Evolutionary conservation across 2,113 vertebrate genomes (phyloP).

Genomic region (Hippolais icterina): DNA sequence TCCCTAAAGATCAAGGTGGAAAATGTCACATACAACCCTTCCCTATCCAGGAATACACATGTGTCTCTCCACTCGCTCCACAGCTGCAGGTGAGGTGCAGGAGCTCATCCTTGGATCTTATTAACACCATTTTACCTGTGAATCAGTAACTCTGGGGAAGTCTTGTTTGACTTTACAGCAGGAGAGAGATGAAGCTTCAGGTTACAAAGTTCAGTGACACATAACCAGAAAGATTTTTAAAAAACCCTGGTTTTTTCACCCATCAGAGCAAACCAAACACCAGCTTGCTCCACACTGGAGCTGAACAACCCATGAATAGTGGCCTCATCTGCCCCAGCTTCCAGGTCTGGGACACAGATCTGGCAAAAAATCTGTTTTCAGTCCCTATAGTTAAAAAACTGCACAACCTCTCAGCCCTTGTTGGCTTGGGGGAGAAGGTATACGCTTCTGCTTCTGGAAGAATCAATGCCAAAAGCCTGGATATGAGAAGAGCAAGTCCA

Average conservation of each 20-base stretch:
- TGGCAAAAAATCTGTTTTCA: background rate
- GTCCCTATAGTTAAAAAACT: background rate
- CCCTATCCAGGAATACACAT: background rate
- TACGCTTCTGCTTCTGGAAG: background rate
- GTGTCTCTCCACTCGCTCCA: background rate
- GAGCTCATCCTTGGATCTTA: background rate
- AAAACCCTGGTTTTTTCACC: background rate
- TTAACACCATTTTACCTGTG: background rate
- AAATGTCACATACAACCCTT: background rate
- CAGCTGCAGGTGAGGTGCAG: background rate
- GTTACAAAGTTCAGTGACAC: background rate
- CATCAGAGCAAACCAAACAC: background rate
- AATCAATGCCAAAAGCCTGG: background rate
- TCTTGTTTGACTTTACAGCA: background rate
- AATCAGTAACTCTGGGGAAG: background rate
- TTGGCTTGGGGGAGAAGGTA: background rate
- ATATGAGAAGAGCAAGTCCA: rapidly evolving
- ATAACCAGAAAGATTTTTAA: background rate
- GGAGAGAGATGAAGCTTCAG: background rate
- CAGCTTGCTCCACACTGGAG: background rate
- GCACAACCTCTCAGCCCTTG: background rate
- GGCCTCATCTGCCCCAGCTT: background rate
- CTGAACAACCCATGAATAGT: background rate
- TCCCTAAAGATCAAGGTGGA: background rate
- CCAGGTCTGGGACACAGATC: background rate